Percentiles rank a stretch among this genome's conserved stretches.
Evolutionary conservation across 1,140 invertebrate genomes (phyloP).

Genomic region (Zeugodacus cucurbitae): DNA sequence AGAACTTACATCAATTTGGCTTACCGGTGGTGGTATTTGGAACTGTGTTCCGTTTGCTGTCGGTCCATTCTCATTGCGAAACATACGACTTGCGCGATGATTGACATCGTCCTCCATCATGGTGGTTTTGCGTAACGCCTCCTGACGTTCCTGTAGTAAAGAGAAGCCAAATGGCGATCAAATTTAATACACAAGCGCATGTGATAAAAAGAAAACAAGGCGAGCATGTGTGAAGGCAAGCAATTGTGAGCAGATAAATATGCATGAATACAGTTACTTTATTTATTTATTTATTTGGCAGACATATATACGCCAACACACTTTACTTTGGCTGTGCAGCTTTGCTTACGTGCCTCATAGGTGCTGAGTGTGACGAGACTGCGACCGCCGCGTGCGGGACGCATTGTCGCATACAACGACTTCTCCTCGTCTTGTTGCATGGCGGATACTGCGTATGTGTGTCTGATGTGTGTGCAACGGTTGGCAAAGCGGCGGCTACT

Average conservation of each 20-base stretch:
- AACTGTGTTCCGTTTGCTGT: constrained; percentile 39
- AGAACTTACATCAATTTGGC: constrained; percentile 47
- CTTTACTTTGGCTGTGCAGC: neutral
- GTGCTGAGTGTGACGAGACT: constrained; percentile 45
- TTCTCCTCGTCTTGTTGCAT: constrained; percentile 17
- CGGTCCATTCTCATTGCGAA: neutral
- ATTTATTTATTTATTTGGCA: neutral
- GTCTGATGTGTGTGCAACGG: neutral
- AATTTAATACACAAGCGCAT: neutral
- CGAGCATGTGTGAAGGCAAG: neutral
- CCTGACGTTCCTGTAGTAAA: constrained; percentile 44
- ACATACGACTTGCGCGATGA: constrained; percentile 34
- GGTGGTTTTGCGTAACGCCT: constrained; percentile 39
- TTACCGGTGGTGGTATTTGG: constrained; percentile 68
- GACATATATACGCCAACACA: neutral
- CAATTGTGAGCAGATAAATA: constrained; percentile 14
- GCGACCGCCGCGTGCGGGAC: constrained; percentile 42
- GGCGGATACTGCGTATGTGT: neutral
- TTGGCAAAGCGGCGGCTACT: neutral
- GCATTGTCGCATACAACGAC: constrained; percentile 43
- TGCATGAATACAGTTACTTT: neutral
- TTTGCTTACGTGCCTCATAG: constrained; percentile 44
- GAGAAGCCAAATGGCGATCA: neutral
- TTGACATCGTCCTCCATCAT: constrained; percentile 45
- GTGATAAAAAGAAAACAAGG: too few relatives aligned